Percentiles rank a stretch among this genome's conserved stretches.
Evolutionary conservation across 2,888 invertebrate genomes (phyloP).

Genomic region (Atrina japonica): DNA sequence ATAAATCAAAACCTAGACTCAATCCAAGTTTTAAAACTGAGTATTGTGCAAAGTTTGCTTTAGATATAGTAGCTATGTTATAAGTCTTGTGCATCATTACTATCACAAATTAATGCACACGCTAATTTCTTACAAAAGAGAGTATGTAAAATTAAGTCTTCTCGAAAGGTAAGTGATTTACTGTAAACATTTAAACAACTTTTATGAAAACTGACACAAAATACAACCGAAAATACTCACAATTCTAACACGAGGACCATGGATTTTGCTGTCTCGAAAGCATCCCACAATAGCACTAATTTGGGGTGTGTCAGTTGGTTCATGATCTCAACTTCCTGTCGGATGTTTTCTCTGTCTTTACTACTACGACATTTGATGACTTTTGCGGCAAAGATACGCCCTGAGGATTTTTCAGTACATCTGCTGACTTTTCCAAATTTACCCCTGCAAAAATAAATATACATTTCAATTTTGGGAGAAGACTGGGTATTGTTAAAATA

Average conservation of each 20-base stretch:
- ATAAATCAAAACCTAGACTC: too few species aligned
- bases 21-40: too few species aligned
- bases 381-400: constrained; percentile 90
- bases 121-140: too few species aligned
- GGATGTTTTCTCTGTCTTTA: constrained; percentile 94
- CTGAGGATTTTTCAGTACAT: constrained; percentile 84
- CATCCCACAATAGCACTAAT: constrained; percentile 98
- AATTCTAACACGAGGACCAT: constrained; percentile 98
- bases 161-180: too few species aligned
- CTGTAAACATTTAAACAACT: too few species aligned
- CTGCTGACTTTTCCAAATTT: constrained; percentile 82
- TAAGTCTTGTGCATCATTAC: too few species aligned
- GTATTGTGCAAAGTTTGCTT: background rate
- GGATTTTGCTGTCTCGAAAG: constrained; percentile 86
- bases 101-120: too few species aligned
- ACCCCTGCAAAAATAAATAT: constrained; percentile 77
- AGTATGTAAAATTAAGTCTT: too few species aligned
- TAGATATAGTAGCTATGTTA: too few species aligned
- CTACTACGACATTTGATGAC: constrained; percentile 90
- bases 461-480: too few species aligned
- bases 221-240: constrained; percentile 91
- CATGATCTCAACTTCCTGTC: constrained; percentile 98
- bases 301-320: constrained; percentile 95
- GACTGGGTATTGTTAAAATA: too few species aligned
- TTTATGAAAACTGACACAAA: too few species aligned